These are phyloP conservation scores for Pocillopora verrucosa DNA, from an alignment of 64 coral and sea anemone species.

Conservation along the genomic window DNA sequence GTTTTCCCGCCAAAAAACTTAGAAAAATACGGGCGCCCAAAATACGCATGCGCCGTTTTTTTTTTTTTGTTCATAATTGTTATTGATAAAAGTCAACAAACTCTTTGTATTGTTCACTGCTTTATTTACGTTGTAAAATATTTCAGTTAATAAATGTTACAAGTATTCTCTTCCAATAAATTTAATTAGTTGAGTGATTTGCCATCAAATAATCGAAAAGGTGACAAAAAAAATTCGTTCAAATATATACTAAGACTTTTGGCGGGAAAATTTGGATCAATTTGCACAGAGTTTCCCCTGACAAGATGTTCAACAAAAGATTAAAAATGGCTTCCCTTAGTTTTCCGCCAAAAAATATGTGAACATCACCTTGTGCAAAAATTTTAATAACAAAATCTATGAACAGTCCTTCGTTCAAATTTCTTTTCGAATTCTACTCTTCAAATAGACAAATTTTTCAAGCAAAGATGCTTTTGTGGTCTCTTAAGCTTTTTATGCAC, in stretches of 20 bases:
- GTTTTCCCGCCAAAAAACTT: not conserved
- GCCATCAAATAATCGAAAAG: not conserved
- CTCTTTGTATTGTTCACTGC: not conserved
- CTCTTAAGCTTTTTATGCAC: too few species aligned
- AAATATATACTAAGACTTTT: not conserved
- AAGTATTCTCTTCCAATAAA: not conserved
- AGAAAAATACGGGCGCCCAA: too few species aligned
- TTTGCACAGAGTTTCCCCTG: conserved; percentile 4
- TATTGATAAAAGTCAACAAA: not conserved
- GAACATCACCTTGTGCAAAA: not conserved
- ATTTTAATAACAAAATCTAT: not conserved
- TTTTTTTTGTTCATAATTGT: too few species aligned
- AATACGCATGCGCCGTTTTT: too few species aligned
- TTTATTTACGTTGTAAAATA: not conserved
- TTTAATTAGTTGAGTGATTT: not conserved
- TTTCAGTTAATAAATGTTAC: not conserved
- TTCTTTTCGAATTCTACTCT: not conserved
- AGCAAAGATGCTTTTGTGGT: too few species aligned
- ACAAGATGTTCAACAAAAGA: not conserved
- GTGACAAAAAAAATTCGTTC: not conserved
- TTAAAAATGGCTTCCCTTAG: not conserved
- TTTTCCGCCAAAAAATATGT: not conserved
- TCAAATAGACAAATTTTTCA: too few species aligned
- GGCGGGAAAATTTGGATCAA: not conserved
- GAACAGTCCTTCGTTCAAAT: not conserved